Evolutionary conservation across 2,113 vertebrate genomes (phyloP).

Genomic region (Leucoraja erinaceus): DNA sequence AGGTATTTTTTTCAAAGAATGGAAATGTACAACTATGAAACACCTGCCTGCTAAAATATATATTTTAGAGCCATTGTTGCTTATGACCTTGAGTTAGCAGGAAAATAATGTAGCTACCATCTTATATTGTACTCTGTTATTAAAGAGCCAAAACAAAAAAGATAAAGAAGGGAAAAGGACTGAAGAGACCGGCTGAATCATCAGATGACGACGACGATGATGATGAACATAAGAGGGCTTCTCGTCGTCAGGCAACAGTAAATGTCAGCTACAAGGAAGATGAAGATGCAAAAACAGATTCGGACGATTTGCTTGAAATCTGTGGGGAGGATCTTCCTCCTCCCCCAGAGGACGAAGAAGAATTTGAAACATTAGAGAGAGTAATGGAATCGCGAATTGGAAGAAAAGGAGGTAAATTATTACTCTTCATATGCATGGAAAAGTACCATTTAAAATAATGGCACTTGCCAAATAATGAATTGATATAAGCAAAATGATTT

Average conservation of each 20-base stretch:
- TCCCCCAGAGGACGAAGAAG: conserved; percentile 75
- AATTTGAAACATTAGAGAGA: conserved; percentile 94
- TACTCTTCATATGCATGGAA: neutral
- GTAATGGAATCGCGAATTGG: conserved; percentile 88
- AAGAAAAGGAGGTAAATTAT: conserved; percentile 76
- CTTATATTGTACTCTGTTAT: conserved; percentile 6
- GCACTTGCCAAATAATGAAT: neutral
- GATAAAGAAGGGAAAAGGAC: conserved; percentile 73
- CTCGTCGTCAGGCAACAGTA: conserved; percentile 89
- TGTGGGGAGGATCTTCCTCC: conserved; percentile 89
- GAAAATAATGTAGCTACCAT: neutral
- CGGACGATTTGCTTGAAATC: conserved; percentile 89
- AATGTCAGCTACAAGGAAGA: conserved; percentile 97
- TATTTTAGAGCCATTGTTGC: neutral
- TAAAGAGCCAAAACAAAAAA: conserved; percentile 77
- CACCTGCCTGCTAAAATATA: neutral
- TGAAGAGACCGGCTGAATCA: conserved; percentile 70
- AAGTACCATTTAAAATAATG: neutral
- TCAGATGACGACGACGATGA: conserved; percentile 71
- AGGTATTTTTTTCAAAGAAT: neutral
- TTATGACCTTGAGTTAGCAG: neutral
- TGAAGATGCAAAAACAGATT: conserved; percentile 93
- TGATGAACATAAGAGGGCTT: conserved; percentile 77
- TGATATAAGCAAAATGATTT: neutral
- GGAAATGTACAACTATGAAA: neutral